Percentiles rank a stretch among this genome's conserved stretches.
phyloP scores from a whole-genome alignment of 2,888 invertebrate species.

The Tethea ocularis region DNA sequence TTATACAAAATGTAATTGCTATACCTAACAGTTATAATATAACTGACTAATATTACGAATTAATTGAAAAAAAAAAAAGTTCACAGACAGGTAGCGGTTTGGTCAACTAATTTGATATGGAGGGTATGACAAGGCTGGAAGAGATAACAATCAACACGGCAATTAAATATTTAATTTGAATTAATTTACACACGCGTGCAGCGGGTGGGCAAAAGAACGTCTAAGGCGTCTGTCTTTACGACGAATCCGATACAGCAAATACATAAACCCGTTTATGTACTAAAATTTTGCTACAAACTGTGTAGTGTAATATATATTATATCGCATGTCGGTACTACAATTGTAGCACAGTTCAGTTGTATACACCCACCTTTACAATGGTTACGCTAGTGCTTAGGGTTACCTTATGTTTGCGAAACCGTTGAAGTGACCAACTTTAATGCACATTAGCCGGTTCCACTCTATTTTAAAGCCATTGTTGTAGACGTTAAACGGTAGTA shows the following conservation, averaged over 20 bases:
- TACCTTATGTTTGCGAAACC: constrained; percentile 27
- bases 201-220: no score
- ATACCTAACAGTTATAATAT: neutral
- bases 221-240: no score
- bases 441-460: constrained; percentile 24
- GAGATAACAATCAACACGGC: neutral
- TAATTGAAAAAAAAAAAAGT: neutral
- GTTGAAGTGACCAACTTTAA: constrained; percentile 27
- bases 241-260: no score
- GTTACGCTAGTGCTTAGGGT: constrained; percentile 11
- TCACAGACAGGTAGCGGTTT: neutral
- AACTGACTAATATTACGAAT: neutral
- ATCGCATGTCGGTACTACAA: neutral
- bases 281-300: neutral
- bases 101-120: neutral
- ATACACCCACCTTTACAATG: neutral
- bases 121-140: neutral
- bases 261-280: no score
- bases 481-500: constrained; percentile 23
- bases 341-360: neutral
- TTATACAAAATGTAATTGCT: neutral
- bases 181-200: neutral
- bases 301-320: neutral
- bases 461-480: constrained; percentile 37
- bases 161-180: neutral